Base-by-base conservation (phyloP, 2,113 vertebrate species). In the Orthonyx spaldingii region DNA sequence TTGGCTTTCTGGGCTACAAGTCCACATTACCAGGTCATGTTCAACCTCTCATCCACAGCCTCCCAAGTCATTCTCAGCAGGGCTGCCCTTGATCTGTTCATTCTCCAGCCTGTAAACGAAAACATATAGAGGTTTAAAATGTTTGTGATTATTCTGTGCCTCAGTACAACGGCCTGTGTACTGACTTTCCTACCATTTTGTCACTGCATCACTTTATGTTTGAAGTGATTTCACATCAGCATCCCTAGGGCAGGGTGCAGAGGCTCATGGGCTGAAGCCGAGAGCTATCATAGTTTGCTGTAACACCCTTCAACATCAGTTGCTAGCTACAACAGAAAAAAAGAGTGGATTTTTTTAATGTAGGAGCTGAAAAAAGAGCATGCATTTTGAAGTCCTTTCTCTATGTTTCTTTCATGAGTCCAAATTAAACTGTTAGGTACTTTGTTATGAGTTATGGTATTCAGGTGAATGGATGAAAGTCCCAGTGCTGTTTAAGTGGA, bases 241-340 rank as follows among this genome's bases (percentile, higher is more conserved):
- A 37, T 37, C 39, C 37, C 47, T 44, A 16, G 49, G 24, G 20
- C 32, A 69, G 41, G 18, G 6, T 80, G 41, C 32, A 60, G 64
- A 72, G 14, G 26, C 1, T 3, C 2, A 0, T 17, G 23, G 37
- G 23, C n/a, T 2, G 1, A 28, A 55, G 23, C 1, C 2, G 20
- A 65, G 20, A 17, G 33, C 28, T 88, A 7, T 46, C 6, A 24
- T 16, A 81, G 27, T 33, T 89, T 89, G 44, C 17, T 65, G 0
- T 44, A 82, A 21, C 10, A 74, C 30, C 23, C 59, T 77, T 90
- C 7, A 9, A 19, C 28, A 83, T 69, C 0, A 4, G 50, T 74
- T 81, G 57, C 28, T 76, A 66, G 20, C n/a, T 89, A 55, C 19
- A 61, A 70, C 10, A 49, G 3, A 20, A 77, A 39, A 75, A 90